Conservation (phyloP, 2,113 vertebrate genomes). For the Hiodon tergisus region DNA sequence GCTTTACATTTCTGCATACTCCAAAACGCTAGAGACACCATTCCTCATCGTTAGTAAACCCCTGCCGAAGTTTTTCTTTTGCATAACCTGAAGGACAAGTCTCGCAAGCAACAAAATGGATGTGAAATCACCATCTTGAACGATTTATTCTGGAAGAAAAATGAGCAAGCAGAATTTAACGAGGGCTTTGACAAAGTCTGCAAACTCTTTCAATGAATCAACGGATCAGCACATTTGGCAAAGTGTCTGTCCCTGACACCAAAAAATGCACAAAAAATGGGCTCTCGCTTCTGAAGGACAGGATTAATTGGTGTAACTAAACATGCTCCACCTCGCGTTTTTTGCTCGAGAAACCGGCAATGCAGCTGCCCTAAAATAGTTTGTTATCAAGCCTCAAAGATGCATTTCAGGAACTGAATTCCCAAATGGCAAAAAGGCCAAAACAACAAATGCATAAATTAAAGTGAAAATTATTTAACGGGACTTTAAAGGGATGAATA, state of each 20-base stretch:
- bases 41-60: too few species aligned
- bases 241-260: neutral
- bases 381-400: too few species aligned
- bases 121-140: neutral
- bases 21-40: neutral
- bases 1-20: neutral
- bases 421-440: too few species aligned
- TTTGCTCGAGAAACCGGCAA: too few species aligned
- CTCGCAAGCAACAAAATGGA: neutral
- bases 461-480: too few species aligned
- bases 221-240: neutral
- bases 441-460: too few species aligned
- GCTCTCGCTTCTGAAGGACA: neutral
- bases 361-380: too few species aligned
- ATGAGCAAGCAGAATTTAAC: neutral
- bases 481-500: too few species aligned
- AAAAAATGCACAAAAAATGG: conserved; percentile 5
- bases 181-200: conserved; percentile 4
- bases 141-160: neutral
- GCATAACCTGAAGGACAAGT: neutral
- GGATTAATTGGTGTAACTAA: conserved; percentile 8
- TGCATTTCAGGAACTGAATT: too few species aligned
- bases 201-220: neutral
- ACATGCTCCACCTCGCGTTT: too few species aligned
- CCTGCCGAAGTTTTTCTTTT: neutral